Base-by-base conservation (phyloP, 37 sponge, comb jelly and placozoan genomes). In the Amphimedon queenslandica region DNA sequence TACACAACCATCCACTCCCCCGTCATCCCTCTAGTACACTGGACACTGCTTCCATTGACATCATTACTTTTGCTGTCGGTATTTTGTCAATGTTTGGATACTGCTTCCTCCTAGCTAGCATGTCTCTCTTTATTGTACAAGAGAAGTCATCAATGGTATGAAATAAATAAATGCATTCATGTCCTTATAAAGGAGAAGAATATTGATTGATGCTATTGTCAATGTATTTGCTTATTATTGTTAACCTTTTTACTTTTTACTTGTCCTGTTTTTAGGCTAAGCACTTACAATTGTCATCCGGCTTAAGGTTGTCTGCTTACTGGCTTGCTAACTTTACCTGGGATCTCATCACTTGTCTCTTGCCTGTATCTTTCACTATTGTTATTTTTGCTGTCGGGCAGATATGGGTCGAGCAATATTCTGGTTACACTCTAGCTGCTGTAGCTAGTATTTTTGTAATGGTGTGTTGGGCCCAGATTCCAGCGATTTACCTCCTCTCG, bases 201-300 rank as follows among this genome's bases (percentile, higher is more conserved):
- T n/a, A n/a, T n/a, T n/a, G n/a, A n/a, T n/a, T n/a, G n/a, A n/a
- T n/a, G n/a, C n/a, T n/a, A n/a, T n/a, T n/a, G n/a, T n/a, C n/a
- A n/a, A n/a, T n/a, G n/a, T n/a, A n/a, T n/a, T n/a, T 30, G 42
- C 21, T 60, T 60, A n/a, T 60, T 6, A n/a, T 60, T 60, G 5
- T 25, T 60, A 25, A n/a, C 8, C 23, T 25, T 25, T 25, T 60
- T 25, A 60, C 27, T 11, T 25, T 60, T n/a, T n/a, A 58, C 34
- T 42, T 36, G 25, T 37, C 34, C 23, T 40, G 23, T 42, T 42
- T 39, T 5, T 82, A 94, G 88, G 87, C 92, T 24, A 98, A 94
- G 78, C 99, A 98, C 70, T 68, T 98, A 1, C 99, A 98, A 80
- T 85, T 89, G 73, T 84, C 89, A 24, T 85, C 90, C 66, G 95